Evolutionary conservation across 1,140 invertebrate species (phyloP).

Genomic region (Euglossa dilemma): DNA sequence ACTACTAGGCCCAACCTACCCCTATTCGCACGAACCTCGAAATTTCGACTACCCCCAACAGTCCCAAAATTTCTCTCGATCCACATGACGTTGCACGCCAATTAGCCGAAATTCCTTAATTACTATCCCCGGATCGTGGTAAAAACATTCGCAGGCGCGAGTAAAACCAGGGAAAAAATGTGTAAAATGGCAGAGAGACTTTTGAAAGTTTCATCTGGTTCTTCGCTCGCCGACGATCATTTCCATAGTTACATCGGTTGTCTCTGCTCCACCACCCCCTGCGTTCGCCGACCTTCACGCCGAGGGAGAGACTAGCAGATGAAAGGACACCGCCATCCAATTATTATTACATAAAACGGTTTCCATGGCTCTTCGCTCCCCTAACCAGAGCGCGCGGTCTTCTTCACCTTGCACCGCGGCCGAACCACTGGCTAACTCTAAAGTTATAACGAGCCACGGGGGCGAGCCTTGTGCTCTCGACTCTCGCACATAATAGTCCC

Average conservation of each 20-base stretch:
- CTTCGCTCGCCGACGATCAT: slow-evolving; percentile 58
- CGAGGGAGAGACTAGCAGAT: slow-evolving; percentile 62
- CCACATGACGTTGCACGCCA: too few relatives aligned
- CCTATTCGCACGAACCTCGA: too few relatives aligned
- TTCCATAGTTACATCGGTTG: slow-evolving; percentile 58
- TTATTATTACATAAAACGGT: slow-evolving; percentile 80
- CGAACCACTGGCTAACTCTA: slow-evolving; percentile 77
- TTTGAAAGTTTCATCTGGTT: slow-evolving; percentile 53
- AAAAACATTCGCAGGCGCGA: neutral
- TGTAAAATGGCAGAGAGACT: neutral
- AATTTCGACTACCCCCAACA: too few relatives aligned
- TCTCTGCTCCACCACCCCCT: slow-evolving; percentile 30
- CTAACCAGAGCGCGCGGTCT: slow-evolving; percentile 57
- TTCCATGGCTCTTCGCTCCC: slow-evolving; percentile 67
- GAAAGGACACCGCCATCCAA: slow-evolving; percentile 81
- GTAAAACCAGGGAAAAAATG: neutral
- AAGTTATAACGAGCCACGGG: slow-evolving; percentile 77
- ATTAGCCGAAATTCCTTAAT: neutral
- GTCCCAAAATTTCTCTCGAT: too few relatives aligned
- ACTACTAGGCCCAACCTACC: too few relatives aligned
- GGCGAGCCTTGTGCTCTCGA: slow-evolving; percentile 69
- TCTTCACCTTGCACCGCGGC: slow-evolving; percentile 73
- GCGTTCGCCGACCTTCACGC: slow-evolving; percentile 50
- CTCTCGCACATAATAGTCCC: slow-evolving; percentile 71
- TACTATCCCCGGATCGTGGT: neutral